Evolutionary conservation across 2,797 vertebrate species (phyloP), one percentile per base, ranked within the genome.

Genomic region (Bryconaethiops microstoma): DNA sequence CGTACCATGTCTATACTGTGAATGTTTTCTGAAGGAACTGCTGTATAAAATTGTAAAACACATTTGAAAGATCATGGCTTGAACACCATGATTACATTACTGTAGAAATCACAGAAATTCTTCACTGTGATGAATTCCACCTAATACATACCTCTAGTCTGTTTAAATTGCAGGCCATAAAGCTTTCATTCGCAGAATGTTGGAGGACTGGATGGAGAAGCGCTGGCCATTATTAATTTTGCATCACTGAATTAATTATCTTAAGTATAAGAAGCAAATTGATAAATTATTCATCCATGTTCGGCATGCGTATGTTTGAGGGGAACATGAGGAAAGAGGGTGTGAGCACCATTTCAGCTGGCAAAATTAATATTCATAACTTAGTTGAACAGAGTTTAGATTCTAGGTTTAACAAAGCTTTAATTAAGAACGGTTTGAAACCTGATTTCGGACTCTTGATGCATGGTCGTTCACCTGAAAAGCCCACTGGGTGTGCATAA

Each of bases 281-380:
- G 95, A 95, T 96, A 94, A 96, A 97, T 97, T 95, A 96, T 96
- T 97, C 91, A 93, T 88, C 91, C 94, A 90, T 93, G 94, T 90
- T 90, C 90, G 86, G 86, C 86, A 76, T 83, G 59, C 85, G 85
- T 78, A 75, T 90, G 78, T 91, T 92, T 90, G 83, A 89, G 86
- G 83, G 76, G 79, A 86, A 88, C 86, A 84, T 67, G 42, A 83
- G 78, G 83, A 87, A 85, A 79, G 48, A 83, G 88, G 90, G 90
- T 90, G 91, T 92, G 91, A 91, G 87, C 84, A 86, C 85, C 87
- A 89, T 90, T 95, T 95, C 93, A 94, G 94, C 95, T 94, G 91
- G 92, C 89, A 91, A 93, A 90, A 96, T 99, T 96, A 97, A 97
- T 97, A 98, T 98, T 97, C 93, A 97, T 97, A 92, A 94, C 93